Evolutionary conservation across 2,113 vertebrate genomes (phyloP).

Genomic region (Cochlearius cochlearius): DNA sequence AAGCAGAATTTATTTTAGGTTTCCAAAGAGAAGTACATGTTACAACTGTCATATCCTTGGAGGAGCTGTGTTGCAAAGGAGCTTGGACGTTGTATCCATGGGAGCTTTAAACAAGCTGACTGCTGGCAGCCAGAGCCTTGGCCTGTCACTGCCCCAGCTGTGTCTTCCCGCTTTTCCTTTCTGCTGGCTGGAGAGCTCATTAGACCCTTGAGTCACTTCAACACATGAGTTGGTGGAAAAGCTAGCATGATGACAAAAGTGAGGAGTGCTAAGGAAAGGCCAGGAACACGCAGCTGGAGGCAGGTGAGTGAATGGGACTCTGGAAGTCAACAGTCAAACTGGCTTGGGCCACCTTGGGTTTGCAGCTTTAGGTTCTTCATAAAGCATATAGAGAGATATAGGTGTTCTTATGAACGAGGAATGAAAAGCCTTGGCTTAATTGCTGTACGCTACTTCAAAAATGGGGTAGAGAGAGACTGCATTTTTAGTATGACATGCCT

Average conservation of each 20-base stretch:
- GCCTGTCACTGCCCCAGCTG: not conserved
- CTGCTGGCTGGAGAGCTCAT: not conserved
- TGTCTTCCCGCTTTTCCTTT: not conserved
- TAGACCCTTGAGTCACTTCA: fast-evolving
- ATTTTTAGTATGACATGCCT: not conserved
- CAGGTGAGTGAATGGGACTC: too few relatives aligned
- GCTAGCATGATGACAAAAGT: not conserved
- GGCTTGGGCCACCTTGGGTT: not conserved
- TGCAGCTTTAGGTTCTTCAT: not conserved
- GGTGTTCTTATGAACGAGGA: not conserved
- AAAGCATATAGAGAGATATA: not conserved
- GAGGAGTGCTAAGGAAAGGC: not conserved
- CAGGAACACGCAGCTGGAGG: fast-evolving
- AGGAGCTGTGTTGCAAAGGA: not conserved
- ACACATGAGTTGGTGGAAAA: fast-evolving
- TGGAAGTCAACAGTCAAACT: not conserved
- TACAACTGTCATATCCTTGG: not conserved
- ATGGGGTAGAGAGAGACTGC: not conserved
- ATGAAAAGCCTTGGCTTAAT: not conserved
- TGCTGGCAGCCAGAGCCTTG: not conserved
- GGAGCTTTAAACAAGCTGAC: not conserved
- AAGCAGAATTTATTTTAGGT: not conserved
- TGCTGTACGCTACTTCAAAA: not conserved
- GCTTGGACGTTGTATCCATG: not conserved
- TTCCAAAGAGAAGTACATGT: not conserved